Evolutionary conservation across 2,888 invertebrate species (phyloP).

Genomic region (Tortricodes alternella): DNA sequence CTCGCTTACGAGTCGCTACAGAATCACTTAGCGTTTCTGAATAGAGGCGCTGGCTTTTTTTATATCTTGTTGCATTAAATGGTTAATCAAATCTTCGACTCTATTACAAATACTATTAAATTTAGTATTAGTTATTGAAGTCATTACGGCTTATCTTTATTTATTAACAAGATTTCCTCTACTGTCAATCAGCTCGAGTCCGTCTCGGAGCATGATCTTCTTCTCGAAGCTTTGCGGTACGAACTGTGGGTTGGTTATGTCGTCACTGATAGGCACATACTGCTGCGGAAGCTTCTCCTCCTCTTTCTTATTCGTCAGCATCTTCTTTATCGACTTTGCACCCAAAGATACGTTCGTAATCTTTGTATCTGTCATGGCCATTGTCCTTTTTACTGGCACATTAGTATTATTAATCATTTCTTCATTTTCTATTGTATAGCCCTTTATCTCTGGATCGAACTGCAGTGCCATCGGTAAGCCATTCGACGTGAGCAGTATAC

Average conservation of each 20-base stretch:
- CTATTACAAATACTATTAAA: no score
- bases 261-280: slow-evolving; percentile 28
- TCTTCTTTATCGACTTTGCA: neutral
- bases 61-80: no score
- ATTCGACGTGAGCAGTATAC: slow-evolving; percentile 1
- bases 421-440: neutral
- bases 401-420: neutral
- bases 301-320: neutral
- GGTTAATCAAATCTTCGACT: no score
- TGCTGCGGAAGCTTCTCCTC: neutral
- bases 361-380: no score
- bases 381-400: neutral
- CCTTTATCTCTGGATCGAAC: neutral
- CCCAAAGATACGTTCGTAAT: no score
- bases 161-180: slow-evolving; percentile 1
- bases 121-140: no score
- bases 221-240: neutral
- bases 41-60: no score
- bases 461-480: slow-evolving; percentile 10
- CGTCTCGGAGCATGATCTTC: slow-evolving; percentile 10
- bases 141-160: no score
- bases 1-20: no score
- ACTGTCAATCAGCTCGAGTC: slow-evolving; percentile 14
- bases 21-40: no score
- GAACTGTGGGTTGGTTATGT: slow-evolving; percentile 8